Evolutionary conservation across 2,888 invertebrate genomes (phyloP), one percentile per base, ranked within the genome.

Genomic region (Alitta virens): DNA sequence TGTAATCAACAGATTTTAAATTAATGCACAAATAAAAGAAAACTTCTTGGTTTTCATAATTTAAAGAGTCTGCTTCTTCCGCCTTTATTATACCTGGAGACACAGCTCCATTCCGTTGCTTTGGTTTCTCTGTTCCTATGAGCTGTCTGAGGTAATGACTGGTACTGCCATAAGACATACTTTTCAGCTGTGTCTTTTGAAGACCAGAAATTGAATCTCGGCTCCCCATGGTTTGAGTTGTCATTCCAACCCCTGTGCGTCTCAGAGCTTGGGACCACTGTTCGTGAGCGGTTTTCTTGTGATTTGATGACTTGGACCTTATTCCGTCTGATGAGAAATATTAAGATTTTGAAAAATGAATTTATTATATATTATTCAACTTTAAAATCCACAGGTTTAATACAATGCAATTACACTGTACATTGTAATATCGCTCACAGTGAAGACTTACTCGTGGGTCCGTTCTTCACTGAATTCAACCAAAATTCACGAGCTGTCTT

Each of bases 141-240:
- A 73, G 67, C 66, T 79, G 77, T 42, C 80, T 63, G 24, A 79
- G 67, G 59, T 75, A 78, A 40, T 75, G 74, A 16, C 76, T 66
- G 16, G 79, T 80, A 64, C 79, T 79, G n/a, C 74, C 61, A 63
- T 78, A 80, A 1, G 79, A 56, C 49, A 56, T 56, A 5, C 49
- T 46, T 14, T 52, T 56, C 33, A 26, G 1, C 43, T 60, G 53
- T 25, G 24, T 43, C 60, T 60, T 60, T 3, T 9, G 38, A 2
- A 60, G 54, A 21, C 53, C 53, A 24, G 43, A 18, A n/a, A 60
- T 18, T 9, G 53, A 25, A 21, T n/a, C n/a, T 9, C 21, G n/a
- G 38, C 12, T 40, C 5, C n/a, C 16, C 27, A 52, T 21, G 16
- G 25, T 25, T 26, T 38, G 26, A 18, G 60, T 24, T 21, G 25